Conservation (phyloP, 2,888 invertebrate species). For the Oligia latruncula region DNA sequence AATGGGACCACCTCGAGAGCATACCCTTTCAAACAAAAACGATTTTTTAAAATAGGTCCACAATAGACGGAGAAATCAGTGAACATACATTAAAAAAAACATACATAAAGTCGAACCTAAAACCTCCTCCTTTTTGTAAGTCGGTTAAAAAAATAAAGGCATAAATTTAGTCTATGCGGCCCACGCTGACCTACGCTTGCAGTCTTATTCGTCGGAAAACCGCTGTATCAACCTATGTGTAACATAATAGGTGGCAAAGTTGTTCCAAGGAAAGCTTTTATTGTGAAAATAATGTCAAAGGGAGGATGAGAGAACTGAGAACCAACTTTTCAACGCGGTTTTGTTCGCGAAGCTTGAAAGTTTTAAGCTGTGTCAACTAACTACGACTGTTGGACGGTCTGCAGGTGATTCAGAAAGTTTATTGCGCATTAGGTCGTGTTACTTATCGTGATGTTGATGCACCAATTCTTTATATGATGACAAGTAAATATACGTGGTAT, state of each 20-base stretch:
- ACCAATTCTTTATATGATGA: too few relatives aligned
- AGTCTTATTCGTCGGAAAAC: conserved; percentile 10
- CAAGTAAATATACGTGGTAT: background rate
- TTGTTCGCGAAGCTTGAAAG: conserved; percentile 31
- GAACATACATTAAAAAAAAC: too few relatives aligned
- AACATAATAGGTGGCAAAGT: conserved; percentile 32
- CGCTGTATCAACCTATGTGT: conserved; percentile 26
- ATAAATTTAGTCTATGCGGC: conserved; percentile 25
- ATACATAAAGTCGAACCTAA: too few relatives aligned
- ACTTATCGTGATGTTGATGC: background rate
- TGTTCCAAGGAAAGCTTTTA: conserved; percentile 22
- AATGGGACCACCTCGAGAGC: too few relatives aligned
- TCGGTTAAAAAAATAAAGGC: conserved; percentile 1
- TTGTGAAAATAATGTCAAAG: conserved; percentile 35
- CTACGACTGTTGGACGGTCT: conserved; percentile 7
- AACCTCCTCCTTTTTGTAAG: too few relatives aligned
- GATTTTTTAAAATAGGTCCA: too few relatives aligned
- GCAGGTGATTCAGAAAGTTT: conserved; percentile 10
- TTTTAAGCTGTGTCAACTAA: conserved; percentile 26
- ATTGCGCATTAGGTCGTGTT: background rate
- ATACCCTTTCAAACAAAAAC: too few relatives aligned
- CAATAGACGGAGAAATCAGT: too few relatives aligned
- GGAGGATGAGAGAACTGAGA: conserved; percentile 8
- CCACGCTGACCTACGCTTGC: conserved; percentile 3
- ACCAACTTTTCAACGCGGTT: conserved; percentile 41